These are phyloP conservation scores for Drosophila nigrodunni DNA, from an alignment of 1,140 invertebrate genomes.

Conservation along the genomic window DNA sequence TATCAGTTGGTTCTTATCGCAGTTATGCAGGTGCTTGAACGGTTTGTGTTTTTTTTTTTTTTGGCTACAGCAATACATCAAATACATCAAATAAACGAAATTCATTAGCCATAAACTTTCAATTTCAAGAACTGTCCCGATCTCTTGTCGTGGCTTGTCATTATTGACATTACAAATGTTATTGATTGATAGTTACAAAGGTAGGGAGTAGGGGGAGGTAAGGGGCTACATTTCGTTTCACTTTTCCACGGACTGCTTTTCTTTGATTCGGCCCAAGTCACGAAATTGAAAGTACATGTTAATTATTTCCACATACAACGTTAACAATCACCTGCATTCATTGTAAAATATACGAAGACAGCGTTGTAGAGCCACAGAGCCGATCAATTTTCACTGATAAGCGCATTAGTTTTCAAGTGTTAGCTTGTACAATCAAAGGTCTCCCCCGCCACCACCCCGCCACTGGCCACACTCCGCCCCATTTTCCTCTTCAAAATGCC, in stretches of 20 bases:
- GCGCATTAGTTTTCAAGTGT: conserved; percentile 74
- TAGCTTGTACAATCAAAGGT: conserved; percentile 47
- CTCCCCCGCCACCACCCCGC: not conserved
- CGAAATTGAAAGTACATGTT: conserved; percentile 81
- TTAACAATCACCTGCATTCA: conserved; percentile 79
- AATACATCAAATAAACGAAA: conserved; percentile 63
- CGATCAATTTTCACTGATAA: conserved; percentile 77
- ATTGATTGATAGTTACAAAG: conserved; percentile 59
- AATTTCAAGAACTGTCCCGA: conserved; percentile 34
- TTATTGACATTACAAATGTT: conserved; percentile 82
- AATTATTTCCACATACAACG: conserved; percentile 76
- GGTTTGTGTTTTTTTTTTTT: conserved; percentile 14
- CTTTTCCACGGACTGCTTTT: conserved; percentile 38
- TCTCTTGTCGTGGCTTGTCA: conserved; percentile 57
- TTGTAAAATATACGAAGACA: conserved; percentile 2
- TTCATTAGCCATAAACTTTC: conserved; percentile 58
- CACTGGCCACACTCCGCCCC: not conserved
- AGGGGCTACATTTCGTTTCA: conserved; percentile 41
- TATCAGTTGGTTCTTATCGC: conserved; percentile 42
- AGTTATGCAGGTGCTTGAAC: conserved; percentile 64
- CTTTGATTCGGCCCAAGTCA: conserved; percentile 44
- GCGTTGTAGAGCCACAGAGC: conserved; percentile 13
- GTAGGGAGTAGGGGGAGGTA: not conserved
- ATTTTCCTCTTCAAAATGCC: conserved; percentile 14
- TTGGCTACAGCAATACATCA: conserved; percentile 67